Evolutionary conservation across 2,888 invertebrate species (phyloP).

Genomic region (Leptopilina syphax): DNA sequence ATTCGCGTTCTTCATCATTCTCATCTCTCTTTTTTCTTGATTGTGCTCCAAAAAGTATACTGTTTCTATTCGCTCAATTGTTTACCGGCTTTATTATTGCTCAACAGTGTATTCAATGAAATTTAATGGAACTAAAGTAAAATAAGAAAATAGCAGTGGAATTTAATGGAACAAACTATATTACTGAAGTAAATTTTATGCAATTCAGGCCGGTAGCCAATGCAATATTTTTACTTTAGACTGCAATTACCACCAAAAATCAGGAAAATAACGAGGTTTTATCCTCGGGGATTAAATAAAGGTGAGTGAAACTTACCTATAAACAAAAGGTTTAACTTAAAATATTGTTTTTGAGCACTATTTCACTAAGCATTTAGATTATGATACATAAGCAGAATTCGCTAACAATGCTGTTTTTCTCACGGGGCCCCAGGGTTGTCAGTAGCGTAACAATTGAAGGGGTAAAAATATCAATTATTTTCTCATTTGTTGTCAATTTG

Average conservation of each 20-base stretch:
- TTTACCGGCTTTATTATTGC: slow-evolving; percentile 14
- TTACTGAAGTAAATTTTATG: slow-evolving; percentile 28
- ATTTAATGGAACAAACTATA: not conserved
- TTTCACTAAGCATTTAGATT: slow-evolving; percentile 9
- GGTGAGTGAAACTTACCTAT: slow-evolving; percentile 26
- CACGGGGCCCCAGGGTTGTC: slow-evolving; percentile 31
- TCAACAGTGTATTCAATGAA: slow-evolving; percentile 16
- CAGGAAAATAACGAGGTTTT: slow-evolving; percentile 8
- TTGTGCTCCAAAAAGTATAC: slow-evolving; percentile 14
- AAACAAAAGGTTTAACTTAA: not conserved
- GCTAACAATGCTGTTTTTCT: slow-evolving; percentile 35
- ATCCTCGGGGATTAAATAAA: not conserved
- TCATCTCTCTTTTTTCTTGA: slow-evolving; percentile 7
- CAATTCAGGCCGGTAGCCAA: slow-evolving; percentile 40
- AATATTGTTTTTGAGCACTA: not conserved
- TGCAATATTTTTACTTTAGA: slow-evolving; percentile 39
- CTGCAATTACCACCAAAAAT: slow-evolving; percentile 32
- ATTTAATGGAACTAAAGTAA: slow-evolving; percentile 1
- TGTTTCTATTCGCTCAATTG: slow-evolving; percentile 13
- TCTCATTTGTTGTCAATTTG: not conserved
- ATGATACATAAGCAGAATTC: slow-evolving; percentile 9
- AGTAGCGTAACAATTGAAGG: slow-evolving; percentile 10
- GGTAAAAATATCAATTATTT: not conserved
- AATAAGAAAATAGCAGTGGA: not conserved
- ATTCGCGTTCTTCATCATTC: slow-evolving; percentile 27